Percentiles rank a stretch among this genome's conserved stretches.
Evolutionary conservation across 1,140 invertebrate genomes (phyloP).

Genomic region (Neodiprion virginianus): DNA sequence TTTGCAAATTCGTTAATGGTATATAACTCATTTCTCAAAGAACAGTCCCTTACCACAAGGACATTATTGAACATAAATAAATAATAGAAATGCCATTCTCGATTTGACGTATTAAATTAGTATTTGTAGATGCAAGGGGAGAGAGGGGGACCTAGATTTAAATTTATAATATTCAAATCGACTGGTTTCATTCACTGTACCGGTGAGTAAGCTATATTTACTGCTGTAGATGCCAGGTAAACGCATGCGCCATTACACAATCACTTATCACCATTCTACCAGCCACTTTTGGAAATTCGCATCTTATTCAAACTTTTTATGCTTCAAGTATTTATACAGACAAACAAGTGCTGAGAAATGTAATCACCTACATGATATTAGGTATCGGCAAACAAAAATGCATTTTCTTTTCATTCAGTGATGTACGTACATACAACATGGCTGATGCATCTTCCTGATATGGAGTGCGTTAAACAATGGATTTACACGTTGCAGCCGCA

Average conservation of each 20-base stretch:
- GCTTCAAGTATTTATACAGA: neutral
- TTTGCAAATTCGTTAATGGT: neutral
- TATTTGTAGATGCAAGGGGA: conserved; percentile 11
- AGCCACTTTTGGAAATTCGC: conserved; percentile 22
- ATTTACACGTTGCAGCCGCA: conserved; percentile 43
- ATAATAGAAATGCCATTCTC: neutral
- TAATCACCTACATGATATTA: neutral
- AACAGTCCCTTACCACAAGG: no score
- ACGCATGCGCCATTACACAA: conserved; percentile 27
- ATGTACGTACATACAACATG: conserved; percentile 18
- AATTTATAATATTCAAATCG: conserved; percentile 21
- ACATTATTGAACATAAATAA: neutral
- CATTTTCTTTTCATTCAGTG: conserved; percentile 1
- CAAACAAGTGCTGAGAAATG: neutral
- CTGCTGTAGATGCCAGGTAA: conserved; percentile 31
- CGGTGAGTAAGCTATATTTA: conserved; percentile 32
- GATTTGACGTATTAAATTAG: neutral
- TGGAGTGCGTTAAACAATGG: conserved; percentile 39
- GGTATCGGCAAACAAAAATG: neutral
- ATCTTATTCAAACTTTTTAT: neutral
- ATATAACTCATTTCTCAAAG: no score
- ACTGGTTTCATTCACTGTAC: conserved; percentile 41
- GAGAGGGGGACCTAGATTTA: conserved; percentile 18
- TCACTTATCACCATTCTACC: neutral
- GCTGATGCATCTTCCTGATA: conserved; percentile 37